Evolutionary conservation across 2,888 invertebrate species (phyloP), one percentile per base, ranked within the genome.

Genomic region (Xanthia icteritia): DNA sequence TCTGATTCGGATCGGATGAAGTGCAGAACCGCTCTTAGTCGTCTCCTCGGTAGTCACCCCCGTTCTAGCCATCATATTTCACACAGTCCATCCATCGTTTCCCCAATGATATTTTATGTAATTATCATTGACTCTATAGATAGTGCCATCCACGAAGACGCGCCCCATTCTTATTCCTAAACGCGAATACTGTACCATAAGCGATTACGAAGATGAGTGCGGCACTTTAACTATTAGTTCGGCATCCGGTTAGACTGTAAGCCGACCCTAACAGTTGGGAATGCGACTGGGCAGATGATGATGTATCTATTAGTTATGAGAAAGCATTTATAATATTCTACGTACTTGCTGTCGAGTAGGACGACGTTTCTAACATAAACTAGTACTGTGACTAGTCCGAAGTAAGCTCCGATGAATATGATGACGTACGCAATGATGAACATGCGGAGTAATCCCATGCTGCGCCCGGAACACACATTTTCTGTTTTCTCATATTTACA

Each of bases 341-440:
- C 94, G 79, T 92, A 94, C 94, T 92, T 91, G 83, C 90, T 82
- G 75, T 90, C 84, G 70, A 92, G 79, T 73, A 88, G 78, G 42
- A 94, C 82, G 39, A 91, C 81, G 84, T 91, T 94, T 81, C 96
- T 92, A 23, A 94, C 76, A 82, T 95, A 96, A 51, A 95, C 86
- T 9, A 96, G 90, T n/a, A 89, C 92, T 79, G 91, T 93, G 23
- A 96, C 90, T 54, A 96, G 81, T 56, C 93, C 94, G 60, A 96
- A 93, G 84, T 96, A 96, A 67, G 93, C 63, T 4, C 83, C 83
- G 31, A 95, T 89, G 81, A 93, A 96, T 27, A 93, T 20, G 5
- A 96, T 84, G 90, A 96, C 93, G 85, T 96, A 96, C 58, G 92
- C 27, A 67, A 95, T 88, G 45, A 94, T 87, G n/a, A 94, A 68